Base-by-base conservation (phyloP, 2,888 invertebrate genomes). In the Dinocampus coccinellae region DNA sequence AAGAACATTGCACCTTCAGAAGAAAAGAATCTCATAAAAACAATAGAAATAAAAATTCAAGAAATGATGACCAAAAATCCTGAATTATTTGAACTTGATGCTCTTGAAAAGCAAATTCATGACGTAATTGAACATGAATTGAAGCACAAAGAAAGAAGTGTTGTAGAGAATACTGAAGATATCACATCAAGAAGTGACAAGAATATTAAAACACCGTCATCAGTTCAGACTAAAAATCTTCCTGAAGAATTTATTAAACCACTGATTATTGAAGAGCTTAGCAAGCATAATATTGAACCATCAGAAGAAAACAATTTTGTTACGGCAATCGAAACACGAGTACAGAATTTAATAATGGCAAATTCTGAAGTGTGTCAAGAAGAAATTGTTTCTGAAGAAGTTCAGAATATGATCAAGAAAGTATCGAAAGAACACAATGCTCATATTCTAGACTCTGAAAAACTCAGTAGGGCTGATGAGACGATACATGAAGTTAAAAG, bases 21-120 rank as follows among this genome's bases (percentile, higher is more conserved):
- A 47, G 74, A 74, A 58, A 66, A 69, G 53, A 36, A 53, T 34
- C 71, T 42, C 7, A 65, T 71, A 6, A 20, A 13, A 6, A 57
- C 55, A 10, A 58, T 73, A 9, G 57, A 70, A 47, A 64, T 33
- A 6, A 72, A 80, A 62, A 29, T 76, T n/a, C 71, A 78, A 7
- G 77, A 77, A 22, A 73, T 81, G 16, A 68, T 73, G 13, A 64
- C 47, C 3, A 72, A 76, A 9, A 9, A 55, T 13, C 55, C 24
- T 24, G 55, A 55, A 55, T 24, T 1, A 71, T 79, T 60, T 73
- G 72, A 13, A 22, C 72, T 24, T 2, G 22, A 62, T 10, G n/a
- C n/a, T 16, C 24, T 79, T 3, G 72, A 72, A 0, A 75, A 75
- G 0, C 66, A 76, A 16, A 74, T 75, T 24, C 53, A 64, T 3